Conservation (phyloP, 2,113 vertebrate genomes). For the Pseudopodoces humilis region DNA sequence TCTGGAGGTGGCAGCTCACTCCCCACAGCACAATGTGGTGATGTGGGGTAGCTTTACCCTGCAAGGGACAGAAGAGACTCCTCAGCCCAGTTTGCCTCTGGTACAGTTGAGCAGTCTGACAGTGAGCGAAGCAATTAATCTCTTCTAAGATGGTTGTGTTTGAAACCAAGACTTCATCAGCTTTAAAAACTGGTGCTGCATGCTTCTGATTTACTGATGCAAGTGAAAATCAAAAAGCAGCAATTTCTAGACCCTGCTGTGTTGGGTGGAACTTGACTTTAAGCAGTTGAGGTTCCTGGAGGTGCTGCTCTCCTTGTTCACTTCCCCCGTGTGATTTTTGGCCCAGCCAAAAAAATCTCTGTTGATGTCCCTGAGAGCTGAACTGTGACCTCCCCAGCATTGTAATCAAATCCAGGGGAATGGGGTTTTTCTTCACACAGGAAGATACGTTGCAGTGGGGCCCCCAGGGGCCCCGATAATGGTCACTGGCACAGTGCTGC, state of each 20-base stretch:
- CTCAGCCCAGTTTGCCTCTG: not conserved
- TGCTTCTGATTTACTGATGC: not conserved
- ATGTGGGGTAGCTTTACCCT: not conserved
- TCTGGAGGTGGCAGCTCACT: not conserved
- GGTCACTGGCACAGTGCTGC: not conserved
- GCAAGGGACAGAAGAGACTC: not conserved
- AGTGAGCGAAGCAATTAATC: not conserved
- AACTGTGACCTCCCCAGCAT: not conserved
- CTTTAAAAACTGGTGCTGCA: accelerated
- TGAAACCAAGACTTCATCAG: not conserved
- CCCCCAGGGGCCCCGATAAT: not conserved
- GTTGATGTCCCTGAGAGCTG: not conserved
- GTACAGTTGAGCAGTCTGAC: not conserved
- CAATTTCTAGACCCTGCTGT: accelerated
- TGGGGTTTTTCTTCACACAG: not conserved
- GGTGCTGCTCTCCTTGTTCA: not conserved
- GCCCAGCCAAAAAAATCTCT: not conserved
- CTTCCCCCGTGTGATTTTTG: not conserved
- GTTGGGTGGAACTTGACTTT: not conserved
- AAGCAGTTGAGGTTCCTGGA: not conserved
- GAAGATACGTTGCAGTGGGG: not conserved
- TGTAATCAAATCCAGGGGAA: not conserved
- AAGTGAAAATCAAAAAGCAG: not conserved
- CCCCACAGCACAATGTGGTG: accelerated
- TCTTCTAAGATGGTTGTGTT: not conserved